Evolutionary conservation across 2,113 vertebrate genomes (phyloP), one percentile per base, ranked within the genome.

Genomic region (Eptesicus fuscus): DNA sequence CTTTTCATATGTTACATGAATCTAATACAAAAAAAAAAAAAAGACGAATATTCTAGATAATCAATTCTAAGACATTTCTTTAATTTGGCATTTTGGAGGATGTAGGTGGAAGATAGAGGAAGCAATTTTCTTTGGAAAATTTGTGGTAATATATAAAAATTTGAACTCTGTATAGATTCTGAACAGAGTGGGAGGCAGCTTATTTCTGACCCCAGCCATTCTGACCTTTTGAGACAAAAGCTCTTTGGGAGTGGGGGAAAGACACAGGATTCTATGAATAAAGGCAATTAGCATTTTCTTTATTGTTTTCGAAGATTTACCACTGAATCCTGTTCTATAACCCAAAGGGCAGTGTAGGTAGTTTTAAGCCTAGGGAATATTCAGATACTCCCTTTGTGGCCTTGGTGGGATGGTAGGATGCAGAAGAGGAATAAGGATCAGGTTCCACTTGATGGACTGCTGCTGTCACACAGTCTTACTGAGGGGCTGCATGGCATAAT

Each of bases 201-300:
- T 65, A 44, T 91, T 88, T 93, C 69, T 70, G 49, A 42, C 51
- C 5, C 18, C 3, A 70, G 16, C 30, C 30, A 37, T 69, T 63
- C 42, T 77, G 73, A 67, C 74, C 59, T 61, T 94, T 93, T 77
- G 42, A 84, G 90, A 83, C 40, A 63, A 9, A 37, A 76, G 18
- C 3, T 94, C 53, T 87, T 56, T 88, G 7, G 23, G 40, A 67
- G 4, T 78, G 7, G 22, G 12, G 16, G 22, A 74, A 59, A 73
- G 17, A 82, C 25, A 49, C 12, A 47, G 20, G 23, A 80, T 49
- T 63, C 84, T 78, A 9, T 49, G 7, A 35, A 69, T 11, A 30
- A 84, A 73, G 69, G 76, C 59, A 85, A 32, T 95, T 82, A 56
- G 17, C 47, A 70, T 92, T 88, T 94, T 95, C 78, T 89, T 77